phyloP scores from a whole-genome alignment of 2,797 vertebrate genomes.

The Malacoraja senta region DNA sequence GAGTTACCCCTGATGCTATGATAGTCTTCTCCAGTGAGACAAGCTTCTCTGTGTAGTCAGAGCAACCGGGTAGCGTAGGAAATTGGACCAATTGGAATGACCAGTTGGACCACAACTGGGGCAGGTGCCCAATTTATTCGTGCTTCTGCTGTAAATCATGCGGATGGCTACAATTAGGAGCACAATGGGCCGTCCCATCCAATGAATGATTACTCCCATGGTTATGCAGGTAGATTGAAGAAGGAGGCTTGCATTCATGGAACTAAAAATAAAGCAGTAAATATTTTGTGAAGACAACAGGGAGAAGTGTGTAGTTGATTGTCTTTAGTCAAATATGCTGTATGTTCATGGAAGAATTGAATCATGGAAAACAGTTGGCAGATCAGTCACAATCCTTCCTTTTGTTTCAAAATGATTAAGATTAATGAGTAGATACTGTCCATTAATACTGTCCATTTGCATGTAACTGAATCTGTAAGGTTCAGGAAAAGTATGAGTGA shows the following conservation, averaged over 20 bases:
- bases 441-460: too few relatives aligned
- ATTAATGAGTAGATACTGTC: background rate
- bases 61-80: too few relatives aligned
- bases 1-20: too few relatives aligned
- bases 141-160: background rate
- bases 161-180: background rate
- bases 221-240: too few relatives aligned
- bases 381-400: background rate
- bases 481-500: background rate
- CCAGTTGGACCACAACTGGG: background rate
- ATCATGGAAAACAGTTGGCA: background rate
- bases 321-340: too few relatives aligned
- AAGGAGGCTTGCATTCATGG: background rate
- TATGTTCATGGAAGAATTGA: background rate
- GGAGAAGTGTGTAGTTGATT: background rate
- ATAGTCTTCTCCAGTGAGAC: too few relatives aligned
- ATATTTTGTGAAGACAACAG: background rate
- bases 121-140: background rate
- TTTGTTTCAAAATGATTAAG: background rate
- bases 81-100: background rate
- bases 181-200: background rate
- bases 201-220: too few relatives aligned
- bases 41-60: background rate
- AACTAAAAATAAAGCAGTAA: background rate
- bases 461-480: background rate